Base-by-base conservation (phyloP, 2,888 invertebrate genomes). In the Orchestes rusci region DNA sequence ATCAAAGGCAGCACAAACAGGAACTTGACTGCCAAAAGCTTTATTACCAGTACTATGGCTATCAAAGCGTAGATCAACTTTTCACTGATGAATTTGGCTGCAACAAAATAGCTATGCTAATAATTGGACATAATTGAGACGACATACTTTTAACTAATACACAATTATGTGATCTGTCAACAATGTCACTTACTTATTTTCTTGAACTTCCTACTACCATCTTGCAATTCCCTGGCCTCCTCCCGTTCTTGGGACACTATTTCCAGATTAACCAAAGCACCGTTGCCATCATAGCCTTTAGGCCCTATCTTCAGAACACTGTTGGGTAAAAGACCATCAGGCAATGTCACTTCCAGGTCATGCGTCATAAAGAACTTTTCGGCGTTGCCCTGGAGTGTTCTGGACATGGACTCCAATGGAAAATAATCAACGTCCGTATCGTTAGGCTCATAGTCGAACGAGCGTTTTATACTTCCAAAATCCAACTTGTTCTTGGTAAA, bases 1-100 rank as follows among this genome's bases (percentile, higher is more conserved):
- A 89, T 69, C 36, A 88, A 67, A 0, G 89, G 89, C 49, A 88
- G 68, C 15, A 90, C 73, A 70, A 89, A 88, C 61, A 89, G 73
- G 51, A 88, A 69, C 68, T 88, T 88, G 56, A 88, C 68, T 50
- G 85, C 86, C 53, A 89, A 79, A 49, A 90, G 71, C 62, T 88
- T 88, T 43, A 89, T 75, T 34, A 89, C 80, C 38, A 90, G 68
- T 50, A 89, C 69, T 27, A 89, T 73, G 0, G 86, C 85, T 57
- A 88, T 68, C 34, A 88, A 79, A 27, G 85, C 84, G 59, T 82
- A 75, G 27, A 68, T 61, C 41, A 89, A 64, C 63, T 84, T 86
- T 63, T 79, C 83, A 61, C 76, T 81, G 55, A 89, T 74, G 61
- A 83, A 79, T 69, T 87, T 84, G 67, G 77, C 89, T 89, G 75